Evolutionary conservation across 2,888 invertebrate genomes (phyloP), one percentile per base, ranked within the genome.

Genomic region (Ennomos quercinarius): DNA sequence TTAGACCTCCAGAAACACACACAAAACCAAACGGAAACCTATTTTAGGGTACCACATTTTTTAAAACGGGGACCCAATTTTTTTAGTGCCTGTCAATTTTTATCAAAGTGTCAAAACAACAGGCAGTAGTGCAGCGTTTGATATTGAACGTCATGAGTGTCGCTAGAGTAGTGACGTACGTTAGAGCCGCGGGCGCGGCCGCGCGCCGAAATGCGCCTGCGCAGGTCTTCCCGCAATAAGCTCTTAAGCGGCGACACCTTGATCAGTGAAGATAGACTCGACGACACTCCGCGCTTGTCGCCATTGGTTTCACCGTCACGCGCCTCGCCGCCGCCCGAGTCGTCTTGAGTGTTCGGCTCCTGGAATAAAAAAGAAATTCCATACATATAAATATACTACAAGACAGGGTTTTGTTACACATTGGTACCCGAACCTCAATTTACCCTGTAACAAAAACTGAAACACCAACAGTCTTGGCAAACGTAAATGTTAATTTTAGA

Each of bases 191-290:
- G 90, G 69, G 93, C 93, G 73, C 94, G 94, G 51, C 95, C 95
- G 74, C 95, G 93, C 42, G 95, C 95, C 62, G 95, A 95, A 74
- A 97, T 95, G 82, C 97, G 95, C 64, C 97, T 93, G 81, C 97
- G 96, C 73, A 97, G 91, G 87, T 97, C 97, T 82, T 97, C 97
- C 50, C 97, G 94, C 65, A 97, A 91, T 67, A 97, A 89, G 72
- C 97, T 97, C 86, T 97, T 97, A 68, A 97, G 90, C 64, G 97
- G 97, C 54, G 97, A 97, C 69, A 95, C 94, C 93, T 97, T 97
- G 78, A 97, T 97, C 73, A 97, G 86, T 56, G 96, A 96, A 67
- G 96, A 96, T 70, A 96, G 91, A 82, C 95, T 95, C 72, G 95
- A 95, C 56, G 95, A 96, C 67, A 93, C 86, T 69, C 87, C 84